phyloP scores from a whole-genome alignment of 2,113 vertebrate species.

The Gymnarchus niloticus region DNA sequence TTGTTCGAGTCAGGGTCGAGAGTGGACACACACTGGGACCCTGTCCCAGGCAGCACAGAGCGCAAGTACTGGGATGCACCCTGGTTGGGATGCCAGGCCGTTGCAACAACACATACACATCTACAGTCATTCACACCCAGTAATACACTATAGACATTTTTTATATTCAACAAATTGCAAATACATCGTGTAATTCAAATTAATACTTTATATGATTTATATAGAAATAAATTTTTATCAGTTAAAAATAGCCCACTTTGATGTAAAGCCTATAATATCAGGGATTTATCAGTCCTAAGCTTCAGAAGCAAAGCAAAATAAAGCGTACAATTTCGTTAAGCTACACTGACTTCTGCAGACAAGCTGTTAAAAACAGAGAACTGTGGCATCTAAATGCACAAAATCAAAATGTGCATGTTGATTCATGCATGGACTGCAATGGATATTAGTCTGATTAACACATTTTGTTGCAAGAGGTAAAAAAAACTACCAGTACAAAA shows the following conservation, averaged over 20 bases:
- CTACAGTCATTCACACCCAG: too few species aligned
- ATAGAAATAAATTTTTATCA: constrained; percentile 3
- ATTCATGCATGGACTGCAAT: neutral
- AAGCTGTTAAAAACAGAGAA: too few species aligned
- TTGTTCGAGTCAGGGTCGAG: too few species aligned
- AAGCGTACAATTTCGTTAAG: neutral
- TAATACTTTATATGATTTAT: neutral
- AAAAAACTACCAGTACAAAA: neutral
- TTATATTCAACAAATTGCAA: neutral
- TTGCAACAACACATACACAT: too few species aligned
- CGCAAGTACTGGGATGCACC: too few species aligned
- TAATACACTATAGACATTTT: too few species aligned
- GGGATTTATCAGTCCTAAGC: neutral
- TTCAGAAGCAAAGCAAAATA: neutral
- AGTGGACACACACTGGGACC: too few species aligned
- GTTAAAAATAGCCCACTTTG: neutral
- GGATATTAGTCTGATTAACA: neutral
- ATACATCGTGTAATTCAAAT: neutral
- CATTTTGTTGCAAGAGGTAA: neutral
- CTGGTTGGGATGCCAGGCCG: too few species aligned
- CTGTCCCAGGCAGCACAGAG: too few species aligned
- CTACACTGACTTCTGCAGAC: neutral
- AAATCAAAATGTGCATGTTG: neutral
- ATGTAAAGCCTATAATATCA: neutral
- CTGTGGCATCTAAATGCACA: neutral